Conservation (phyloP, 2,888 invertebrate genomes). For the Helleia helle region DNA sequence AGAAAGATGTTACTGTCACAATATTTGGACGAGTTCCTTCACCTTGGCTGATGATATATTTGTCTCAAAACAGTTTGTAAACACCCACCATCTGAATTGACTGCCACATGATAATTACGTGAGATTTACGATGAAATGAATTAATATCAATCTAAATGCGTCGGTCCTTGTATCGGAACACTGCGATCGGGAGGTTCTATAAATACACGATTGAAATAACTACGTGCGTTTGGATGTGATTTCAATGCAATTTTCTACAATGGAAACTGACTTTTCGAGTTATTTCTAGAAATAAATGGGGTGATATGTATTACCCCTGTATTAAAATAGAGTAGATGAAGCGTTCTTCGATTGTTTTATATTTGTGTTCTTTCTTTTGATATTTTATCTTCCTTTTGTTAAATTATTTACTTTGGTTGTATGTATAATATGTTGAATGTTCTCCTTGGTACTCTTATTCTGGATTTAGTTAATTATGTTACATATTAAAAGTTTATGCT, state of each 20-base stretch:
- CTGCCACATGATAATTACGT: not conserved
- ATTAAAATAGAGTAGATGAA: no score
- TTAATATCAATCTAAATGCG: not conserved
- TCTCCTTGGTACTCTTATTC: no score
- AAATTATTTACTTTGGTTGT: no score
- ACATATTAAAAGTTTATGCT: no score
- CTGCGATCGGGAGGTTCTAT: not conserved
- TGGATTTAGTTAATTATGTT: no score
- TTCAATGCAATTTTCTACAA: not conserved
- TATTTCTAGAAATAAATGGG: no score
- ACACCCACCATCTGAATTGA: slow-evolving; percentile 3
- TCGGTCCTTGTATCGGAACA: not conserved
- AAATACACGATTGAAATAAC: not conserved
- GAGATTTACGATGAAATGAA: slow-evolving; percentile 2
- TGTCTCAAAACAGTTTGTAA: slow-evolving; percentile 10
- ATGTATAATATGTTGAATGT: no score
- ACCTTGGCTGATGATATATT: slow-evolving; percentile 11
- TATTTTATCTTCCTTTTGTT: no score
- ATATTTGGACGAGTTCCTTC: not conserved
- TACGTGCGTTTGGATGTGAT: not conserved
- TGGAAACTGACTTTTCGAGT: not conserved
- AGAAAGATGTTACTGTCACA: no score
- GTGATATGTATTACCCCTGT: no score
- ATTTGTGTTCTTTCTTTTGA: no score
- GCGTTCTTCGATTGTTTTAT: no score